These are phyloP conservation scores for Minunthozetes semirufus DNA, from an alignment of 2,888 invertebrate species.

Conservation along the genomic window DNA sequence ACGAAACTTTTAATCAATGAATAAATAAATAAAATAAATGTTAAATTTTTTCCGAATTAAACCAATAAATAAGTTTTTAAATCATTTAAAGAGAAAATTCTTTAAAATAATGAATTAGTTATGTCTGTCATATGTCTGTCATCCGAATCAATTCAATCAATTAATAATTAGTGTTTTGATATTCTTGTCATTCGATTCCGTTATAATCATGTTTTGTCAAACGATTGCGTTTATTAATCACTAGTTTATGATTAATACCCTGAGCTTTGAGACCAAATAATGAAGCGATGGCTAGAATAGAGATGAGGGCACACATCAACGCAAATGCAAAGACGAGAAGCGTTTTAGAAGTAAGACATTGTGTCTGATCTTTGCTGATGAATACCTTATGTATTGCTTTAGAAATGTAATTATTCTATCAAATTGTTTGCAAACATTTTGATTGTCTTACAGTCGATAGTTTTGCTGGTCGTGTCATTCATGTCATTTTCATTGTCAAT, in stretches of 20 bases:
- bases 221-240: background rate
- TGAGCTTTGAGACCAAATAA: background rate
- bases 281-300: background rate
- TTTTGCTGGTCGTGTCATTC: background rate
- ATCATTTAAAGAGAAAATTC: background rate
- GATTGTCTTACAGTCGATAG: slow-evolving; percentile 1
- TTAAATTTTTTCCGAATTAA: background rate
- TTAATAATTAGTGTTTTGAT: background rate
- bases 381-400: background rate
- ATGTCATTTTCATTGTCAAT: slow-evolving; percentile 11
- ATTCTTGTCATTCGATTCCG: background rate
- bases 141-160: no score
- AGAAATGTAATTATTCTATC: background rate
- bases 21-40: background rate
- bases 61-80: background rate
- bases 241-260: background rate
- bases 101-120: background rate
- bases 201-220: background rate
- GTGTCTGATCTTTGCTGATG: background rate
- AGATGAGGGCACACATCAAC: background rate
- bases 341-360: background rate
- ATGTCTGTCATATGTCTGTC: no score
- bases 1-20: background rate
- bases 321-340: background rate
- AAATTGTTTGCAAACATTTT: background rate